Percentiles rank a stretch among this genome's conserved stretches.
Evolutionary conservation across 2,113 vertebrate genomes (phyloP).

Genomic region (Silurus glanis): DNA sequence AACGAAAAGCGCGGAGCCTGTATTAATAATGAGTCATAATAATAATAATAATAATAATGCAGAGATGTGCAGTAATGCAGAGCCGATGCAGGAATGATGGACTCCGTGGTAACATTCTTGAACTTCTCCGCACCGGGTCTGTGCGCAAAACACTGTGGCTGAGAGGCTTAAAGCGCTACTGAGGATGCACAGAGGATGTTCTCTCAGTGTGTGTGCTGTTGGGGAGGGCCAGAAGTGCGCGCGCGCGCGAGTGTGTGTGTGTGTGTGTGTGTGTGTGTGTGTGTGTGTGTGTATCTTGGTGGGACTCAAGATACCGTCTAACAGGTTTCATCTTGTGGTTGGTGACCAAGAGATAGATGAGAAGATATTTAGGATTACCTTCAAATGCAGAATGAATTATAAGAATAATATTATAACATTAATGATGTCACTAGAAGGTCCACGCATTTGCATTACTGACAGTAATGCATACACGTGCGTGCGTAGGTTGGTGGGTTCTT

Average conservation of each 20-base stretch:
- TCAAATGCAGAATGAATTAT: no score
- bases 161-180: neutral
- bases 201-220: neutral
- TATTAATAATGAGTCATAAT: neutral
- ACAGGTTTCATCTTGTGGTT: no score
- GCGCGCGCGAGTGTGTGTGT: neutral
- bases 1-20: no score
- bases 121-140: neutral
- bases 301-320: neutral
- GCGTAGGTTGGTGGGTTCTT: no score
- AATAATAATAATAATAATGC: no score
- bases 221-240: neutral
- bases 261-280: neutral
- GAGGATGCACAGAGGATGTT: neutral
- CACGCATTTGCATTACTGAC: no score
- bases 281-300: neutral
- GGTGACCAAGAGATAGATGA: no score
- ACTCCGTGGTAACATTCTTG: neutral
- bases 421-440: neutral
- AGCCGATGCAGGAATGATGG: neutral
- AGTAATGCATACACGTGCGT: no score
- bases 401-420: neutral
- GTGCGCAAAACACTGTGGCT: slow-evolving; percentile 1
- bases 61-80: neutral
- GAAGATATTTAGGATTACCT: no score